Evolutionary conservation across 1,140 invertebrate species (phyloP).

Genomic region (Maniola jurtina): DNA sequence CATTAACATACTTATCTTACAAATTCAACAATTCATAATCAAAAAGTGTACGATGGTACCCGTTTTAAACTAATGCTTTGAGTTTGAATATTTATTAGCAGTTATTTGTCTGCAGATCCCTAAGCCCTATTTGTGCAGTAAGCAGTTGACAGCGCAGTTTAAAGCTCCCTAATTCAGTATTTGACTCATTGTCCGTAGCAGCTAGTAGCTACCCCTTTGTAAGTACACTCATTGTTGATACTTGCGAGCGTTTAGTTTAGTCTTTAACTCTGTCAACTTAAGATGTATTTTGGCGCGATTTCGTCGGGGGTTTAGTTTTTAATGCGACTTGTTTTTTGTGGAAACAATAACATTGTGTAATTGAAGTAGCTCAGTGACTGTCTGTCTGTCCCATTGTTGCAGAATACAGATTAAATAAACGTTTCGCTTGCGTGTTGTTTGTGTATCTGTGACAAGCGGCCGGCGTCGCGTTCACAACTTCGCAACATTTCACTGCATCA

Average conservation of each 20-base stretch:
- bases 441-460: background rate
- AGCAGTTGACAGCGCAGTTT: background rate
- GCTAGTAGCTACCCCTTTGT: background rate
- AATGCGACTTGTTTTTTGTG: constrained; percentile 15
- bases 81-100: too few relatives aligned
- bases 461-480: background rate
- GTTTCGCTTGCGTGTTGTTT: constrained; percentile 9
- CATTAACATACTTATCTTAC: too few relatives aligned
- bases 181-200: background rate
- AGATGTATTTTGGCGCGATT: too few relatives aligned
- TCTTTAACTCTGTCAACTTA: too few relatives aligned
- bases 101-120: too few relatives aligned
- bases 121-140: background rate
- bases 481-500: background rate
- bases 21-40: too few relatives aligned
- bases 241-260: background rate
- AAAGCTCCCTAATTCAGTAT: background rate
- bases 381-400: constrained; percentile 12
- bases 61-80: too few relatives aligned
- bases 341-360: constrained; percentile 29
- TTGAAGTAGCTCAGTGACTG: constrained; percentile 5
- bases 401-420: constrained; percentile 15
- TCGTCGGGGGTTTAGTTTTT: background rate
- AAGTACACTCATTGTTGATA: background rate
- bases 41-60: too few relatives aligned